Percentiles rank a stretch among this genome's conserved stretches.
phyloP scores from a whole-genome alignment of 1,140 invertebrate species.

The Zaprionus vittiger region DNA sequence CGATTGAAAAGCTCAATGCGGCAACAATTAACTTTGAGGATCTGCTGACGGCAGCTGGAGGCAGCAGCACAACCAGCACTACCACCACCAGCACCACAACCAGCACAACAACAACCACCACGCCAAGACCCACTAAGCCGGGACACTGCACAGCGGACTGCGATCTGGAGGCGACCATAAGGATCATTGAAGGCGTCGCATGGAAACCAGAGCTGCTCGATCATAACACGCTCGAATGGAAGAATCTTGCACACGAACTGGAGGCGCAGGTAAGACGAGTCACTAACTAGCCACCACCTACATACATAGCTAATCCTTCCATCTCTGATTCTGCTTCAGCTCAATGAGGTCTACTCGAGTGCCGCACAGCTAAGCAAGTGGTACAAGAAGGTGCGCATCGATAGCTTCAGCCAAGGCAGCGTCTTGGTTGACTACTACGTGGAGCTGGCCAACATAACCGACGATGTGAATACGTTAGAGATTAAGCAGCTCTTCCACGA shows the following conservation, averaged over 20 bases:
- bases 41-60: slow-evolving; percentile 56
- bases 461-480: slow-evolving; percentile 91
- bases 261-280: slow-evolving; percentile 88
- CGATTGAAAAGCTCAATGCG: slow-evolving; percentile 91
- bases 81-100: slow-evolving; percentile 89
- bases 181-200: slow-evolving; percentile 91
- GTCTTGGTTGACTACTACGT: slow-evolving; percentile 95
- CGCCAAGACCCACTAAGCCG: slow-evolving; percentile 91
- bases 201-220: slow-evolving; percentile 94
- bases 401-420: slow-evolving; percentile 93
- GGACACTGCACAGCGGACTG: slow-evolving; percentile 91
- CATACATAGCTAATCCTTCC: neutral
- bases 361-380: slow-evolving; percentile 90
- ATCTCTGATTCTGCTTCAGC: slow-evolving; percentile 85
- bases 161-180: slow-evolving; percentile 93
- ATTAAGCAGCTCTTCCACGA: slow-evolving; percentile 93
- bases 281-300: neutral
- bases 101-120: slow-evolving; percentile 90
- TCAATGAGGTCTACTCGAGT: slow-evolving; percentile 92
- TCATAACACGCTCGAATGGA: slow-evolving; percentile 94
- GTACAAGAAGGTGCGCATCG: slow-evolving; percentile 94
- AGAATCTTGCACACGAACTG: slow-evolving; percentile 91
- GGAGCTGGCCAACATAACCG: slow-evolving; percentile 90
- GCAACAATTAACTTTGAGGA: slow-evolving; percentile 85
- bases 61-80: slow-evolving; percentile 84